These are phyloP conservation scores for Beris chalybata DNA, from an alignment of 2,888 invertebrate genomes.

Conservation along the genomic window DNA sequence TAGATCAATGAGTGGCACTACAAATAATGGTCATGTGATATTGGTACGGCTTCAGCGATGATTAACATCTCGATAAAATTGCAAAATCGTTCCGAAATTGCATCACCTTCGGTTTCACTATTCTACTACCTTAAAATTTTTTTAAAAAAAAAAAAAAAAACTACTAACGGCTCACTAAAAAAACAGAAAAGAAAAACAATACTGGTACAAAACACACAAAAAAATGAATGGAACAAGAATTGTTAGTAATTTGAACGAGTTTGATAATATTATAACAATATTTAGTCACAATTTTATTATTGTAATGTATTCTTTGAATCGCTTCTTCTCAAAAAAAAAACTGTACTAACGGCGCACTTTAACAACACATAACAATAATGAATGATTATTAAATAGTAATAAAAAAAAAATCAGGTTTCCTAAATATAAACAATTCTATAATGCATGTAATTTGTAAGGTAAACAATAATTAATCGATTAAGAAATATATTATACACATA, in stretches of 20 bases:
- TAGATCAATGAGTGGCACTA: slow-evolving; percentile 57
- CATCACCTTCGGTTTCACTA: too few species aligned
- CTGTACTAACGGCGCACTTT: not conserved
- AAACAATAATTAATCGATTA: not conserved
- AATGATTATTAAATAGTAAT: not conserved
- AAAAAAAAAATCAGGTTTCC: slow-evolving; percentile 22
- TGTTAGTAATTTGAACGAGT: too few species aligned
- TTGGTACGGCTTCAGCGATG: slow-evolving; percentile 55
- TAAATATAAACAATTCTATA: slow-evolving; percentile 10
- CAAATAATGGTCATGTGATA: slow-evolving; percentile 58
- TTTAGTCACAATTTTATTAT: slow-evolving; percentile 5
- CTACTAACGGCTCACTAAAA: too few species aligned
- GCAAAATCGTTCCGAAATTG: too few species aligned
- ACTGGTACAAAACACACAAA: too few species aligned
- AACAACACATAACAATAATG: not conserved
- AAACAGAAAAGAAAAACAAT: too few species aligned
- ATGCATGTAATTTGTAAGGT: slow-evolving; percentile 6
- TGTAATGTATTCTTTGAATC: not conserved
- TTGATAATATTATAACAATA: too few species aligned
- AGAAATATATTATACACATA: too few species aligned
- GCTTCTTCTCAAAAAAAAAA: slow-evolving; percentile 1
- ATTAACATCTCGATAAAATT: slow-evolving; percentile 32
- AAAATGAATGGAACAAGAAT: too few species aligned
- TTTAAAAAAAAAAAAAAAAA: too few species aligned
- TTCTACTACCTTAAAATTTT: too few species aligned